These are phyloP conservation scores for Metopolophium dirhodum DNA, from an alignment of 1,140 invertebrate species.

Conservation along the genomic window DNA sequence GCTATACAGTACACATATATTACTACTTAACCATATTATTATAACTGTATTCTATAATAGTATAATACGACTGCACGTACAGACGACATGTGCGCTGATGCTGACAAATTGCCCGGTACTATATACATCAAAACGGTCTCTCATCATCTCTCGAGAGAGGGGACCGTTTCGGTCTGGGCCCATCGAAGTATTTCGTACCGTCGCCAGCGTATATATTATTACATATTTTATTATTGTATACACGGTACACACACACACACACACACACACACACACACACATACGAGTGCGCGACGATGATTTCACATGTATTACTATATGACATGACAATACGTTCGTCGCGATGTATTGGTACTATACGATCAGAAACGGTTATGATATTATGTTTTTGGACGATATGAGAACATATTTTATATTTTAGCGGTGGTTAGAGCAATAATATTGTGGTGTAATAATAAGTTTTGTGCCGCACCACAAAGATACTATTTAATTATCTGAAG, in stretches of 20 bases:
- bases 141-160: no score
- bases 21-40: background rate
- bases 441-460: background rate
- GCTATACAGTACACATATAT: background rate
- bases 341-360: background rate
- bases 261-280: no score
- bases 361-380: background rate
- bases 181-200: background rate
- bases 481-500: background rate
- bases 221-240: constrained; percentile 9
- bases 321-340: background rate
- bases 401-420: background rate
- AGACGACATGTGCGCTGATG: constrained; percentile 24
- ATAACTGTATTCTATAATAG: background rate
- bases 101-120: constrained; percentile 39
- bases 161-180: constrained; percentile 36
- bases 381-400: background rate
- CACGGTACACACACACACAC: no score
- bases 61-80: background rate
- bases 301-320: background rate
- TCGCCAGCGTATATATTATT: background rate
- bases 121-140: constrained; percentile 20
- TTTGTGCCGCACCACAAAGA: background rate
- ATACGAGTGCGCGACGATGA: background rate
- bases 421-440: background rate